A percentile compares a stretch with the other conserved stretches of the same genome.
These are phyloP conservation scores for Tortricodes alternella DNA, from an alignment of 2,888 invertebrate species.

Conservation along the genomic window DNA sequence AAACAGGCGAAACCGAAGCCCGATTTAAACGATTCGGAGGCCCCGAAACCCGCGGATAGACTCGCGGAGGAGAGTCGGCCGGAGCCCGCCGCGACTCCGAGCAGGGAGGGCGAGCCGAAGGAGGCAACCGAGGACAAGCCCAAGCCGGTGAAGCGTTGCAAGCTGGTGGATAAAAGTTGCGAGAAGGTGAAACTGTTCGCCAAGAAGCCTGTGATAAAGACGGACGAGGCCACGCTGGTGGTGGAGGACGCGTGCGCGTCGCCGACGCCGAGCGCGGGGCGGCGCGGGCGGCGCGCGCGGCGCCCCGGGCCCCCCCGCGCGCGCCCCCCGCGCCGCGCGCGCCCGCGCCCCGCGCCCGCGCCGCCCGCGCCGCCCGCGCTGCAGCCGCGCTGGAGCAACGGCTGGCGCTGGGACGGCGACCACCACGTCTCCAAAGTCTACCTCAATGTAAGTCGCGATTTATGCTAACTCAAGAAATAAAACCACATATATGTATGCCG, in stretches of 20 bases:
- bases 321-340: constrained; percentile 39
- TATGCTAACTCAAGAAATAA: too few species aligned
- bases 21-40: constrained; percentile 1
- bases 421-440: constrained; percentile 92
- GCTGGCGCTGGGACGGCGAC: constrained; percentile 96
- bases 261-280: constrained; percentile 38
- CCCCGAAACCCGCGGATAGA: constrained; percentile 29
- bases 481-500: too few species aligned
- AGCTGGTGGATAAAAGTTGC: constrained; percentile 47
- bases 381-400: constrained; percentile 92
- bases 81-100: constrained; percentile 1
- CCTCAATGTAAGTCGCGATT: constrained; percentile 87
- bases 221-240: constrained; percentile 65
- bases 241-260: constrained; percentile 66
- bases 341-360: constrained; percentile 35
- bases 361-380: constrained; percentile 50
- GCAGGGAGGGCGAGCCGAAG: constrained; percentile 34
- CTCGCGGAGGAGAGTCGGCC: background rate
- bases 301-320: constrained; percentile 33
- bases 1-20: constrained; percentile 26
- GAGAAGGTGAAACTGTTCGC: constrained; percentile 67
- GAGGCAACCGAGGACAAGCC: constrained; percentile 32
- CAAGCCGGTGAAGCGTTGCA: constrained; percentile 52
- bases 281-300: constrained; percentile 40
- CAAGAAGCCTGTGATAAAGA: constrained; percentile 71